Conservation (phyloP, 2,888 invertebrate genomes). For the Lasioglossum zephyrum region DNA sequence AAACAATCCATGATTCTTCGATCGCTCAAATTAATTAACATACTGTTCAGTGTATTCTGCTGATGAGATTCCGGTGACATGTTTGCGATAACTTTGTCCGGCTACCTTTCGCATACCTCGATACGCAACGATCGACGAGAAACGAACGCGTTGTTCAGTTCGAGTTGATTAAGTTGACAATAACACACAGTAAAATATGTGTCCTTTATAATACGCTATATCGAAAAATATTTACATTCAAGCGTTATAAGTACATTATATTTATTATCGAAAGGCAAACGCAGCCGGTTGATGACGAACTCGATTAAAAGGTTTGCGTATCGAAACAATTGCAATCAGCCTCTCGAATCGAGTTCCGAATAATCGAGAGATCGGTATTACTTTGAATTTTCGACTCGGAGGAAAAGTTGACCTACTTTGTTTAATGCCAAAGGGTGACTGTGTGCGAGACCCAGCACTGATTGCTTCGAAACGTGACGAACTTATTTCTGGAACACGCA, state of each 20-base stretch:
- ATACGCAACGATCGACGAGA: background rate
- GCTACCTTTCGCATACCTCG: background rate
- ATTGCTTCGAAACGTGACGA: background rate
- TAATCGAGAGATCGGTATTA: background rate
- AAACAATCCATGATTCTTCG: conserved; percentile 18
- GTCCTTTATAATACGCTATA: background rate
- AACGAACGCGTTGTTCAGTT: conserved; percentile 11
- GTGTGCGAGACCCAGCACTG: background rate
- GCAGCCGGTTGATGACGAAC: conserved; percentile 14
- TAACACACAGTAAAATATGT: background rate
- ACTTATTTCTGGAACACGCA: background rate
- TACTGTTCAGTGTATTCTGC: background rate
- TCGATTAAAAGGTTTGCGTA: conserved; percentile 35
- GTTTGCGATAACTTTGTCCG: conserved; percentile 30
- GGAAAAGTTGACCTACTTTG: background rate
- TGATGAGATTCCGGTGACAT: conserved; percentile 13
- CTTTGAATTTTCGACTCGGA: background rate
- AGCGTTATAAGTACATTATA: background rate
- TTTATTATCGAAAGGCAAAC: conserved; percentile 26
- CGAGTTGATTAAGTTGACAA: conserved; percentile 14
- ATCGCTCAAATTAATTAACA: background rate
- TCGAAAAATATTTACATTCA: conserved; percentile 24
- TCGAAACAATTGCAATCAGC: conserved; percentile 25
- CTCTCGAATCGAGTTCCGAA: background rate
- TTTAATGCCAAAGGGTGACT: background rate